A percentile compares a stretch with the other conserved stretches of the same genome.
Conservation (phyloP, 2,888 invertebrate genomes). For the Cheilosia impressa region DNA sequence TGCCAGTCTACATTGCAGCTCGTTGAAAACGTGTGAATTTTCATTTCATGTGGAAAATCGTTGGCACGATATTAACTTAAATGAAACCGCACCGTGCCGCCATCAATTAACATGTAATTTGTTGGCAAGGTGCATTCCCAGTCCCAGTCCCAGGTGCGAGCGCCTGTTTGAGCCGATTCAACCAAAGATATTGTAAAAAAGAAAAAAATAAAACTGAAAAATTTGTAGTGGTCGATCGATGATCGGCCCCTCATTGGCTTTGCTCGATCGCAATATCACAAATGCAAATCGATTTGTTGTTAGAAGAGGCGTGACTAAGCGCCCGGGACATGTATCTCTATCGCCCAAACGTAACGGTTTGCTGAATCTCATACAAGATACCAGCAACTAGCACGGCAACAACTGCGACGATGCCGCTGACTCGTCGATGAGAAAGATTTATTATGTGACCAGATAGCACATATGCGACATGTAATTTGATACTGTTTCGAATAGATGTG, state of each 20-base stretch:
- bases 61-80: constrained; percentile 63
- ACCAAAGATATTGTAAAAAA: constrained; percentile 34
- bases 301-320: constrained; percentile 74
- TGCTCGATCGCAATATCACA: constrained; percentile 64
- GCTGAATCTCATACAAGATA: constrained; percentile 16
- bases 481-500: constrained; percentile 34
- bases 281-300: constrained; percentile 75
- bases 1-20: constrained; percentile 29
- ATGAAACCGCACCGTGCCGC: constrained; percentile 64
- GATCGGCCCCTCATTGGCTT: constrained; percentile 71
- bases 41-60: constrained; percentile 71
- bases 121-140: constrained; percentile 63
- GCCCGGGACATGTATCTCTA: constrained; percentile 53
- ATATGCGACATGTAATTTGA: constrained; percentile 59
- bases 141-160: constrained; percentile 50
- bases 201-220: constrained; percentile 20
- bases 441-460: constrained; percentile 56
- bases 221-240: constrained; percentile 69
- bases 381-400: not conserved
- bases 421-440: constrained; percentile 54
- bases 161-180: constrained; percentile 36
- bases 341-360: constrained; percentile 48
- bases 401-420: constrained; percentile 5
- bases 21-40: constrained; percentile 71
- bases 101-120: constrained; percentile 75